Evolutionary conservation across 2,797 vertebrate species (phyloP), one percentile per base, ranked within the genome.

Genomic region (Muscicapa comitata): DNA sequence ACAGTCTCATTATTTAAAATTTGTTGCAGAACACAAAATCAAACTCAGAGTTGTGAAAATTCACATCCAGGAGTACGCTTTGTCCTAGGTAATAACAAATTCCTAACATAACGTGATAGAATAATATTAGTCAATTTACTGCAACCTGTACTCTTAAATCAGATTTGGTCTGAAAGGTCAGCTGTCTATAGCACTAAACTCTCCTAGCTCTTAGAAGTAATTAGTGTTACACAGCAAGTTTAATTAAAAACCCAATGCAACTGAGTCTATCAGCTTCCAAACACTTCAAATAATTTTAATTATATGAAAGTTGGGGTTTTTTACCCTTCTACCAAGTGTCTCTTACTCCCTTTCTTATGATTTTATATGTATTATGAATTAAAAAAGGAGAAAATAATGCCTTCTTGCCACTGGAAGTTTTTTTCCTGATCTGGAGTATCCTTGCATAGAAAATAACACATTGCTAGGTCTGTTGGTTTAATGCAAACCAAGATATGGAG

Each of bases 281-380:
- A 50, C 5, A 40, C 14, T 68, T 58, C 2, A 59, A 58, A 66
- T 42, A 2, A 48, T 40, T 63, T 50, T 14, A 48, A 26, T 33
- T 33, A 13, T 5, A 28, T 35, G 5, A 45, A 77, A 58, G 3
- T 3, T 50, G 25, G 2, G 1, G 1, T 0, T 0, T 13, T 16
- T 55, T 48, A 53, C 57, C 40, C 43, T 82, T 35, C 13, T 62
- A 23, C 4, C 2, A 57, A 48, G 14, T 13, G 5, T 9, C 9
- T 51, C 16, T 63, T 54, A 19, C 9, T 74, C 37, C 7, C 8
- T 58, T 68, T 42, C 13, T 21, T 53, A 10, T 2, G 1, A 26
- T 12, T 68, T 31, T 35, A 1, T 17, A 17, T 45, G 17, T 61
- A 3, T 8, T 47, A 11, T 20, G 12, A 65, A 51, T 77, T 83